These are phyloP conservation scores for Alviniconcha strummeri DNA, from an alignment of 2,888 invertebrate genomes.

Conservation along the genomic window DNA sequence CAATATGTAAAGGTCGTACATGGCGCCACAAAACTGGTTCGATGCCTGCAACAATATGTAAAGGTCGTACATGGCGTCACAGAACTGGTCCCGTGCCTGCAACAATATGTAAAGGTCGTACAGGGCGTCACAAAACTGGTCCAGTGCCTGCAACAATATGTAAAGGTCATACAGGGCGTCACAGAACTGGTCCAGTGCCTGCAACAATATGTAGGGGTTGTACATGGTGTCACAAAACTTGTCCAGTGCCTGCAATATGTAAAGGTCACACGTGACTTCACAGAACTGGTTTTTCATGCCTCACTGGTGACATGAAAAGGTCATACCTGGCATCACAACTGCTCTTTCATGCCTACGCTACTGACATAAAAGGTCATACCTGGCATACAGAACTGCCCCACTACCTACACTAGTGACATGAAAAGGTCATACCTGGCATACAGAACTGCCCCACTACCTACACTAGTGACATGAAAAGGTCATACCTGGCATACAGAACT, in stretches of 20 bases:
- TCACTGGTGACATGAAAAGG: too few species aligned
- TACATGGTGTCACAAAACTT: constrained; percentile 77
- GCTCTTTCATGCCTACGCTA: neutral
- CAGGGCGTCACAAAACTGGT: constrained; percentile 76
- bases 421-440: too few species aligned
- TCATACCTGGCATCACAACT: neutral
- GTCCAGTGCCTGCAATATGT: constrained; percentile 75
- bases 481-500: too few species aligned
- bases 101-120: constrained; percentile 80
- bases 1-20: constrained; percentile 80
- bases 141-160: constrained; percentile 74
- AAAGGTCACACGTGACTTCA: constrained; percentile 80
- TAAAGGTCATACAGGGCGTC: constrained; percentile 81
- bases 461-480: too few species aligned
- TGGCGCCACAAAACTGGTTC: constrained; percentile 75
- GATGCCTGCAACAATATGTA: constrained; percentile 76
- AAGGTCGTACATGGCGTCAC: constrained; percentile 80
- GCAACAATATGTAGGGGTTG: constrained; percentile 78
- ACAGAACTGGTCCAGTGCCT: constrained; percentile 71
- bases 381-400: too few species aligned
- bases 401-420: too few species aligned
- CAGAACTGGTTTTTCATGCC: constrained; percentile 54
- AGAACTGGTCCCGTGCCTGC: constrained; percentile 70
- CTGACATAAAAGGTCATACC: too few species aligned
- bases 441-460: too few species aligned